Conservation (phyloP, 2,888 invertebrate species). For the Rugalucina vietnamica region DNA sequence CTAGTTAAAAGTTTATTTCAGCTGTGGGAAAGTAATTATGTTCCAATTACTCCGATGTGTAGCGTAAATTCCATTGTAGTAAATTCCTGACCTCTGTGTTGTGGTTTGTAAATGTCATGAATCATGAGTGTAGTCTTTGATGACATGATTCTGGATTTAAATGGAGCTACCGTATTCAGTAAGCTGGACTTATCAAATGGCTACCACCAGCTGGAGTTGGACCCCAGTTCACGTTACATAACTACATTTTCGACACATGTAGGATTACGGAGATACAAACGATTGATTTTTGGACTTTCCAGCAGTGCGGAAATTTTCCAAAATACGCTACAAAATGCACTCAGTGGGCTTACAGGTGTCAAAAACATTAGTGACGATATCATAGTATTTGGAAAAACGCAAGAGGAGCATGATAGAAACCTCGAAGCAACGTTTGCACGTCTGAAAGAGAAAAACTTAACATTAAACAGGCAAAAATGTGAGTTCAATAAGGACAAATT, state of each 20-base stretch:
- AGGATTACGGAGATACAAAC: conserved; percentile 63
- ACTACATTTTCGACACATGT: conserved; percentile 66
- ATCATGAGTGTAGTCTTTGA: no score
- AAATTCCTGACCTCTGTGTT: no score
- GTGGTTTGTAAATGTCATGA: no score
- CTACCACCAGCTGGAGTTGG: conserved; percentile 67
- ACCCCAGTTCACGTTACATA: conserved; percentile 66
- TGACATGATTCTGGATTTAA: conserved; percentile 64
- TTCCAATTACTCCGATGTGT: no score
- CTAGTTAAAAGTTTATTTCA: no score
- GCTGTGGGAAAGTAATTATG: no score
- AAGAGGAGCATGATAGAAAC: conserved; percentile 75
- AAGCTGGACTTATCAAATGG: conserved; percentile 64
- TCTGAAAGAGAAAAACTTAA: conserved; percentile 53
- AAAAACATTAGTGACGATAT: conserved; percentile 83
- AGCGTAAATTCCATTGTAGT: no score
- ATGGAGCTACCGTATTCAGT: conserved; percentile 61
- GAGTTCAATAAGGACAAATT: conserved; percentile 49
- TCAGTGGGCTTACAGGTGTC: conserved; percentile 78
- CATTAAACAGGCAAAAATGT: conserved; percentile 77
- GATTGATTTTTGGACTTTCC: conserved; percentile 65
- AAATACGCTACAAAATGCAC: conserved; percentile 80
- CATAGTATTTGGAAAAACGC: conserved; percentile 74
- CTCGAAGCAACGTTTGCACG: conserved; percentile 66
- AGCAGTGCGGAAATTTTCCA: conserved; percentile 84